Percentiles rank a stretch among this genome's conserved stretches.
Conservation (phyloP, 2,797 vertebrate genomes). For the Decapterus maruadsi region DNA sequence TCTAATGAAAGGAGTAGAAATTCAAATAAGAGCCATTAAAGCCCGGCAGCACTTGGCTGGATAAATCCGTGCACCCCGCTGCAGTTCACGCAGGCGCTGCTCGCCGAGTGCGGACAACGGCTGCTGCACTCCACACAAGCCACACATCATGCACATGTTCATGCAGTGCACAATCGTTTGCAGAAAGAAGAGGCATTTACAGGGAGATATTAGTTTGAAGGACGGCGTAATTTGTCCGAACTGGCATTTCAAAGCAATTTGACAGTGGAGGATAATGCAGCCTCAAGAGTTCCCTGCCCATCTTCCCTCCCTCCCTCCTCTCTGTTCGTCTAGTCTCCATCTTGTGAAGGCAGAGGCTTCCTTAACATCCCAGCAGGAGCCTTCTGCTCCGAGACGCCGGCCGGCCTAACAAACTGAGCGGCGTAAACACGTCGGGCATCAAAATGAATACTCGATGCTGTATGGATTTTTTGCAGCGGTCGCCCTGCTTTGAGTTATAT, state of each 20-base stretch:
- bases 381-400: slow-evolving; percentile 43
- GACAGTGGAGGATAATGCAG: slow-evolving; percentile 60
- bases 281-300: slow-evolving; percentile 44
- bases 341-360: slow-evolving; percentile 66
- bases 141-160: slow-evolving; percentile 24
- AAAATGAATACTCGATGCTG: slow-evolving; percentile 73
- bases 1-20: slow-evolving; percentile 68
- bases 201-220: slow-evolving; percentile 41
- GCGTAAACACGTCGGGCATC: slow-evolving; percentile 74
- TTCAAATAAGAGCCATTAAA: slow-evolving; percentile 71
- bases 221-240: slow-evolving; percentile 68
- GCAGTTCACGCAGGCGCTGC: slow-evolving; percentile 30
- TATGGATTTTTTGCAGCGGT: slow-evolving; percentile 55
- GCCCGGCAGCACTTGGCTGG: slow-evolving; percentile 43
- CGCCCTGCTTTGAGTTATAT: slow-evolving; percentile 63
- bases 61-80: slow-evolving; percentile 32
- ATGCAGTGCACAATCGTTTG: slow-evolving; percentile 33
- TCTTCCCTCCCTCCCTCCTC: slow-evolving; percentile 42
- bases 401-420: slow-evolving; percentile 48
- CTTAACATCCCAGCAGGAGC: slow-evolving; percentile 71
- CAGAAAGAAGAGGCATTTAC: slow-evolving; percentile 60
- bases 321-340: slow-evolving; percentile 58
- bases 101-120: slow-evolving; percentile 44
- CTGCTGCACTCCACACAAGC: slow-evolving; percentile 26
- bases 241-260: slow-evolving; percentile 61